A percentile compares a stretch with the other conserved stretches of the same genome.
These are phyloP conservation scores for Melanogrammus aeglefinus DNA, from an alignment of 2,797 vertebrate species.

Conservation along the genomic window DNA sequence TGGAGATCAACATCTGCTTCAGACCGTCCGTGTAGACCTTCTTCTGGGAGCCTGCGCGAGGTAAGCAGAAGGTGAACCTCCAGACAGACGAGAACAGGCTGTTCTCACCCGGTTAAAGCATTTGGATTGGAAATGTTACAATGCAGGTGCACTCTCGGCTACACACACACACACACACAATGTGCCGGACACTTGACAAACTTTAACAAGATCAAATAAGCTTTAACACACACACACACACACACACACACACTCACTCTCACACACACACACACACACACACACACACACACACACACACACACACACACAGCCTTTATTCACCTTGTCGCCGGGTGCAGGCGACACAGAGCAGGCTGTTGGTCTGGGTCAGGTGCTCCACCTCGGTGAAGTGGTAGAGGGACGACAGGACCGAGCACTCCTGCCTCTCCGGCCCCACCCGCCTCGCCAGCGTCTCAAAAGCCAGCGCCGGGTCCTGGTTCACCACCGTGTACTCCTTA, in stretches of 20 bases:
- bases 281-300: background rate
- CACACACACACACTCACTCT: too few species aligned
- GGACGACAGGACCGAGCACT: conserved; percentile 84
- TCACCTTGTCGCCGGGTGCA: conserved; percentile 76
- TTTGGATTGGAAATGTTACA: conserved; percentile 2
- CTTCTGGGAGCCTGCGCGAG: conserved; percentile 76
- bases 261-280: background rate
- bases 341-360: conserved; percentile 88
- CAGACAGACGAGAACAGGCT: too few species aligned
- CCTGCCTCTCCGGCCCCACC: conserved; percentile 70
- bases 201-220: too few species aligned
- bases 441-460: conserved; percentile 84
- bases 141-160: background rate
- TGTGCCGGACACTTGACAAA: too few species aligned
- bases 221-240: background rate
- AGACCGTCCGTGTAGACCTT: conserved; percentile 88
- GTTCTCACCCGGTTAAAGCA: background rate
- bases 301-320: conserved; percentile 36
- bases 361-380: conserved; percentile 85
- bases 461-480: conserved; percentile 82
- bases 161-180: background rate
- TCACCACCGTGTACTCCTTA: conserved; percentile 68
- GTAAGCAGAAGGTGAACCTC: too few species aligned
- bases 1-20: conserved; percentile 95
- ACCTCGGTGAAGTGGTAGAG: conserved; percentile 91